These are phyloP conservation scores for Trilocha varians DNA, from an alignment of 2,888 invertebrate species.

Conservation along the genomic window DNA sequence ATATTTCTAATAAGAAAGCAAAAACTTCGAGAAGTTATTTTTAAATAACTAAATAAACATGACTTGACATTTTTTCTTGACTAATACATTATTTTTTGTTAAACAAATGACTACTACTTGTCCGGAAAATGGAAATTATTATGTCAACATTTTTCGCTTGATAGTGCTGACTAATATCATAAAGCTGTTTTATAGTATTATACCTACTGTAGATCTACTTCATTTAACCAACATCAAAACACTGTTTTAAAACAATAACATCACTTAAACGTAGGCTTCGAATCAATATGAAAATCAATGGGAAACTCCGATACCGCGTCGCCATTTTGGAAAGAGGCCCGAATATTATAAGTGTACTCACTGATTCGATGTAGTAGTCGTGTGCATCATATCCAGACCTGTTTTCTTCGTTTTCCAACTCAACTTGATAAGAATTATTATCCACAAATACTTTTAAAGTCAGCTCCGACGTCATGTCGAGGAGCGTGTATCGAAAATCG, in stretches of 20 bases:
- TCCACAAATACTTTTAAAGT: slow-evolving; percentile 35
- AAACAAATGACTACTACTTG: no score
- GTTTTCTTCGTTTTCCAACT: slow-evolving; percentile 21
- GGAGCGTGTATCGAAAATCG: slow-evolving; percentile 62
- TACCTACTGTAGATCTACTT: no score
- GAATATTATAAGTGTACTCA: slow-evolving; percentile 25
- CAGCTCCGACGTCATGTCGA: slow-evolving; percentile 36
- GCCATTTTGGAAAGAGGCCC: neutral
- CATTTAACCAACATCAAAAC: no score
- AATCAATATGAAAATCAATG: neutral
- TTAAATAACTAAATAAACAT: no score
- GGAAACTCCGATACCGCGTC: neutral
- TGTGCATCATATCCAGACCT: slow-evolving; percentile 18
- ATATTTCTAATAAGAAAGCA: no score
- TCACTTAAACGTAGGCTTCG: neutral
- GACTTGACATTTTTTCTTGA: no score
- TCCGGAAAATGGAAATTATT: no score
- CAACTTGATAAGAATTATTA: slow-evolving; percentile 26
- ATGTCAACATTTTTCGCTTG: no score
- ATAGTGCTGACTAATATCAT: no score
- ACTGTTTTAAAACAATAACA: neutral
- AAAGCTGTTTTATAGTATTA: no score
- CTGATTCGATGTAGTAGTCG: slow-evolving; percentile 41
- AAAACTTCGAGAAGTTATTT: no score
- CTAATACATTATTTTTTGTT: no score